These are phyloP conservation scores for Drosophila affinis DNA, from an alignment of 2,888 invertebrate species.

Conservation along the genomic window DNA sequence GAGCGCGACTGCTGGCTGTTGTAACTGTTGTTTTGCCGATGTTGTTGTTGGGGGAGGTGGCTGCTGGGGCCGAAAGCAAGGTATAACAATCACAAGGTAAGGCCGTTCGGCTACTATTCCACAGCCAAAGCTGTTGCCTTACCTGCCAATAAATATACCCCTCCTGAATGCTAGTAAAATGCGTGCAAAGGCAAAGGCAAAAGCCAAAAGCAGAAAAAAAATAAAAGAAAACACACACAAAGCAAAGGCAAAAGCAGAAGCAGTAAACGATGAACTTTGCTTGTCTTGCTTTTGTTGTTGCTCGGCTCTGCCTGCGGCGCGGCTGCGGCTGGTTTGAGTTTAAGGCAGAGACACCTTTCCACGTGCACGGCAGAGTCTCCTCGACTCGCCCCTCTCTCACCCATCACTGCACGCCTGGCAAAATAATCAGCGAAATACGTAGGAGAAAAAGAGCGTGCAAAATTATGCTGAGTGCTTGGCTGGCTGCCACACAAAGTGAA, in stretches of 20 bases:
- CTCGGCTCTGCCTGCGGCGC: slow-evolving; percentile 14
- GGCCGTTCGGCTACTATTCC: not conserved
- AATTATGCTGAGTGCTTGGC: slow-evolving; percentile 81
- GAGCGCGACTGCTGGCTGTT: slow-evolving; percentile 49
- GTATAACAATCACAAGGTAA: not conserved
- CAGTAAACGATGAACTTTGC: slow-evolving; percentile 79
- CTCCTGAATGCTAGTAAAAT: slow-evolving; percentile 59
- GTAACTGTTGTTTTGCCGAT: slow-evolving; percentile 71
- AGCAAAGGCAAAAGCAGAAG: slow-evolving; percentile 47
- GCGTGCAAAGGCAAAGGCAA: slow-evolving; percentile 68
- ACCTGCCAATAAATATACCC: not conserved
- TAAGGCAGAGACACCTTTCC: slow-evolving; percentile 77
- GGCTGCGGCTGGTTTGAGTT: slow-evolving; percentile 37
- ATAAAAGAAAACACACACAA: slow-evolving; percentile 11
- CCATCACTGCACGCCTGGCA: slow-evolving; percentile 13
- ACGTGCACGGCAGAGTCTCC: slow-evolving; percentile 59
- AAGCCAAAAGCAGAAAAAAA: slow-evolving; percentile 14
- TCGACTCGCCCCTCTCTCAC: not conserved
- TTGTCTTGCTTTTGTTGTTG: slow-evolving; percentile 56
- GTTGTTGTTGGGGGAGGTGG: slow-evolving; percentile 38
- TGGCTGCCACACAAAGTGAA: slow-evolving; percentile 80
- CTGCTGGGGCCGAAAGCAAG: slow-evolving; percentile 33
- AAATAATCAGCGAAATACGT: slow-evolving; percentile 76
- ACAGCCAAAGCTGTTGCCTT: not conserved
- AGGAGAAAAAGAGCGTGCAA: slow-evolving; percentile 79